phyloP scores from a whole-genome alignment of 2,888 invertebrate species.

The Thymelicus acteon region DNA sequence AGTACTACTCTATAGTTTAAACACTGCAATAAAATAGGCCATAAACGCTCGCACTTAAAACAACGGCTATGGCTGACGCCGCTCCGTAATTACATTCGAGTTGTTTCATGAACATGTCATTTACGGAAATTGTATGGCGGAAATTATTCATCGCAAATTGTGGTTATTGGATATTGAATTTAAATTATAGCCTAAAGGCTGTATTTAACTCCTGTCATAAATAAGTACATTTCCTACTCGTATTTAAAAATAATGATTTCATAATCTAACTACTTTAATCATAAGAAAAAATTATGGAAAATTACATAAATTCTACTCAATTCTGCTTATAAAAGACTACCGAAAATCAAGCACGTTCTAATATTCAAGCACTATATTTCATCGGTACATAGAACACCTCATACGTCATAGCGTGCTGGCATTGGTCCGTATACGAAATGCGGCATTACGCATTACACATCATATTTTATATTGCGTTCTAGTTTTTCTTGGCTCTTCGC shows the following conservation, averaged over 20 bases:
- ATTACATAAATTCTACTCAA: too few relatives aligned
- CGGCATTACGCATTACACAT: neutral
- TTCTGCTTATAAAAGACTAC: too few relatives aligned
- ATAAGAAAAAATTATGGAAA: too few relatives aligned
- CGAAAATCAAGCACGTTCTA: too few relatives aligned
- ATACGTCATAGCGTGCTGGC: too few relatives aligned
- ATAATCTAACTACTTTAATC: too few relatives aligned
- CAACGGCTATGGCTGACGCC: neutral
- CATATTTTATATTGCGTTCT: neutral
- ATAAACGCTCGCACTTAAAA: slow-evolving; percentile 15
- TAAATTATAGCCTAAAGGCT: neutral
- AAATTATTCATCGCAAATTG: neutral
- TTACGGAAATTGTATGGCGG: neutral
- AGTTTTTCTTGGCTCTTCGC: neutral
- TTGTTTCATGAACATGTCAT: neutral
- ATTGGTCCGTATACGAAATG: neutral
- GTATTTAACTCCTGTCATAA: too few relatives aligned
- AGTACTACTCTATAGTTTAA: slow-evolving; percentile 5
- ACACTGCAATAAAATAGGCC: slow-evolving; percentile 15
- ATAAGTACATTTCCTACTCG: too few relatives aligned
- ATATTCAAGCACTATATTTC: too few relatives aligned
- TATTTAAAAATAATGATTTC: too few relatives aligned
- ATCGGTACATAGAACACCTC: too few relatives aligned
- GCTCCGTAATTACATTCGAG: slow-evolving; percentile 18
- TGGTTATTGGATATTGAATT: neutral